Percentiles rank a stretch among this genome's conserved stretches.
Evolutionary conservation across 2,888 invertebrate genomes (phyloP).

Genomic region (Hyposoter didymator): DNA sequence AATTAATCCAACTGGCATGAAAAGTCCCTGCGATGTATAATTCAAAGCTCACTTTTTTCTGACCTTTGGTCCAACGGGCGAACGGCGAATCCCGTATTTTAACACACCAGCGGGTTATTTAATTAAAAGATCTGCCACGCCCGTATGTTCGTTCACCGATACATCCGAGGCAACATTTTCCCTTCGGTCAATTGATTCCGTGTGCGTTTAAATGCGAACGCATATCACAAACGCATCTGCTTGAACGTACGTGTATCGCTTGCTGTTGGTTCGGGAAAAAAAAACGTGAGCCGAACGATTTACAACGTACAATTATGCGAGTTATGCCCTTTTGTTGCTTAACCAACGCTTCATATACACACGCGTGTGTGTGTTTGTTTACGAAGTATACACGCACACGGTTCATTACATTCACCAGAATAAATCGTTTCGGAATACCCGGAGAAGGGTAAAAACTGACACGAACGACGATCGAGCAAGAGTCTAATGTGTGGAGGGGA

Average conservation of each 20-base stretch:
- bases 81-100: slow-evolving; percentile 36
- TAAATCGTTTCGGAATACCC: slow-evolving; percentile 40
- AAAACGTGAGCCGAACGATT: slow-evolving; percentile 4
- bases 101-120: slow-evolving; percentile 54
- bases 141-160: slow-evolving; percentile 37
- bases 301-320: slow-evolving; percentile 5
- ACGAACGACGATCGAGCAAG: slow-evolving; percentile 50
- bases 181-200: slow-evolving; percentile 21
- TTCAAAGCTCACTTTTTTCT: slow-evolving; percentile 7
- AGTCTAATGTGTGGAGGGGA: neutral
- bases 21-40: neutral
- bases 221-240: slow-evolving; percentile 32
- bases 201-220: slow-evolving; percentile 38
- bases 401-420: slow-evolving; percentile 51
- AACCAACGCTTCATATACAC: slow-evolving; percentile 1
- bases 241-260: slow-evolving; percentile 15
- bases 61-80: slow-evolving; percentile 7
- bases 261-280: neutral
- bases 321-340: slow-evolving; percentile 13
- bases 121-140: slow-evolving; percentile 61
- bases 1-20: slow-evolving; percentile 1
- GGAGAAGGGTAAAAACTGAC: slow-evolving; percentile 47
- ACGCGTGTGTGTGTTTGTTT: neutral
- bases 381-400: slow-evolving; percentile 1
- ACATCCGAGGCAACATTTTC: slow-evolving; percentile 39